Evolutionary conservation across 2,888 invertebrate species (phyloP).

Genomic region (Plutella xylostella): DNA sequence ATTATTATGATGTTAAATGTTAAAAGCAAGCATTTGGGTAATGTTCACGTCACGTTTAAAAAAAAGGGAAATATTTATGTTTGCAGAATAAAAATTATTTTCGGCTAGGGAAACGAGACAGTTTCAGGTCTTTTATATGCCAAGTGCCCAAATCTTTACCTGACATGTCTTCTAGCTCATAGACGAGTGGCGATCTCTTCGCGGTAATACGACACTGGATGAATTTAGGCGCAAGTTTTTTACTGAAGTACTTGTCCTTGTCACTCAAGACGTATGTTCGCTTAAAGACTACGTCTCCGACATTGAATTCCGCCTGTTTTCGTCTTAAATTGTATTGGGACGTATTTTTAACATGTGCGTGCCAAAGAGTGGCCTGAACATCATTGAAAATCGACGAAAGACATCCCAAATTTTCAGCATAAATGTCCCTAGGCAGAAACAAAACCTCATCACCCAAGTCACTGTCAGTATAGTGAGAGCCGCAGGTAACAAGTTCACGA

Average conservation of each 20-base stretch:
- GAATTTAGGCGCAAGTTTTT: slow-evolving; percentile 13
- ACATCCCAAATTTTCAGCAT: slow-evolving; percentile 11
- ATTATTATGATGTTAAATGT: too few species aligned
- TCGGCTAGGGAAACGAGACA: too few species aligned
- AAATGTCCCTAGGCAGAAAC: slow-evolving; percentile 8
- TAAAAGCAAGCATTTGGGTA: too few species aligned
- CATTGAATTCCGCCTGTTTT: slow-evolving; percentile 5
- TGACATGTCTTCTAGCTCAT: slow-evolving; percentile 1
- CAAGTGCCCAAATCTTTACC: background rate
- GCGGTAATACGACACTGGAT: background rate
- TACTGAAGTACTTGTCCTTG: slow-evolving; percentile 8
- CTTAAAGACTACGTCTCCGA: slow-evolving; percentile 7
- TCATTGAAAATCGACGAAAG: slow-evolving; percentile 6
- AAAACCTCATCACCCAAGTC: background rate
- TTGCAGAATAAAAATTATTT: too few species aligned
- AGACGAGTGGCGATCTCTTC: too few species aligned
- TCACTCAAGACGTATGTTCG: slow-evolving; percentile 10
- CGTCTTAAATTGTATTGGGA: slow-evolving; percentile 6
- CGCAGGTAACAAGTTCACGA: slow-evolving; percentile 8
- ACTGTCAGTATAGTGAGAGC: slow-evolving; percentile 7
- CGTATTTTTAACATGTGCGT: slow-evolving; percentile 5
- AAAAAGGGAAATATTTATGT: too few species aligned
- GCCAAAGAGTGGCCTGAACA: slow-evolving; percentile 5
- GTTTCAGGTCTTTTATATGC: background rate
- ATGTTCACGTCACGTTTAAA: too few species aligned